These are phyloP conservation scores for Luscinia luscinia DNA, from an alignment of 2,797 vertebrate genomes.

Conservation along the genomic window DNA sequence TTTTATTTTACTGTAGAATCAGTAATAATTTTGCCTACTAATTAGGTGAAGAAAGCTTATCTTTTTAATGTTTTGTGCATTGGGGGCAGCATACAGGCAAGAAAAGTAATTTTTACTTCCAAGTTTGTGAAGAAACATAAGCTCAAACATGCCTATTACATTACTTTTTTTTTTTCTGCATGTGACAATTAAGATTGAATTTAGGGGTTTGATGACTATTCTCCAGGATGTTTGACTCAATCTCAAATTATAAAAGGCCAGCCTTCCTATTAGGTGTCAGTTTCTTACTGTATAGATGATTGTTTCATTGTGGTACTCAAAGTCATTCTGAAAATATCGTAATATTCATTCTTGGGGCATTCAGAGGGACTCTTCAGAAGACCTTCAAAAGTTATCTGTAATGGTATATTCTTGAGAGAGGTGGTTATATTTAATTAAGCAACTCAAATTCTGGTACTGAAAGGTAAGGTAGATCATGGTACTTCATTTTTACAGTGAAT, in stretches of 20 bases:
- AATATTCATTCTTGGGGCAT: not conserved
- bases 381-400: not conserved
- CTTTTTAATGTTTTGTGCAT: not conserved
- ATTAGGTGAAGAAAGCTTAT: not conserved
- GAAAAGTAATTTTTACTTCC: not conserved
- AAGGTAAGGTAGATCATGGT: not conserved
- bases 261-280: not conserved
- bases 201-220: not conserved
- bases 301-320: not conserved
- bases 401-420: not conserved
- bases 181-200: not conserved
- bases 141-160: not conserved
- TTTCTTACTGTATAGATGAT: not conserved
- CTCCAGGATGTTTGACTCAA: not conserved
- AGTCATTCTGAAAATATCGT: not conserved
- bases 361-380: not conserved
- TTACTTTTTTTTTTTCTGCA: not conserved
- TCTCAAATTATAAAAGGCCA: not conserved
- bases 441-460: not conserved
- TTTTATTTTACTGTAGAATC: not conserved
- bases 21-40: not conserved
- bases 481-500: not conserved
- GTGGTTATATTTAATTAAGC: not conserved
- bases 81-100: not conserved
- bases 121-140: not conserved